Evolutionary conservation across 2,797 vertebrate species (phyloP).

Genomic region (Odontamblyopus lacepedii): DNA sequence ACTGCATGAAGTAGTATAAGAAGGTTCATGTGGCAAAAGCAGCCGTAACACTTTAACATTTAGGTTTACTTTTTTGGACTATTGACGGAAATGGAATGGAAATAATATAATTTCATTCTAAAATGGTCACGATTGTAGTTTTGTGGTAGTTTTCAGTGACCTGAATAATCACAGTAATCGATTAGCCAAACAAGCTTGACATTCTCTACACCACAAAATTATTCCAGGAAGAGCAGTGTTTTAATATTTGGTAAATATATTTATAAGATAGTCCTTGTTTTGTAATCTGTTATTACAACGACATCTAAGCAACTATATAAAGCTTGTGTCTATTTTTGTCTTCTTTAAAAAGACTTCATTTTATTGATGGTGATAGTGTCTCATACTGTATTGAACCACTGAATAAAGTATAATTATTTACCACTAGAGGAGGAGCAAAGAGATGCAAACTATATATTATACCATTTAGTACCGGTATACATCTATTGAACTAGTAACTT

Average conservation of each 20-base stretch:
- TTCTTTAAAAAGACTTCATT: neutral
- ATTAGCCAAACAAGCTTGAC: neutral
- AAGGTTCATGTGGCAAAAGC: too few relatives aligned
- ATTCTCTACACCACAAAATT: neutral
- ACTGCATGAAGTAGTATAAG: too few relatives aligned
- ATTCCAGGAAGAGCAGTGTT: constrained; percentile 17
- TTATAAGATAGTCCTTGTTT: constrained; percentile 19
- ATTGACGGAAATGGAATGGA: too few relatives aligned
- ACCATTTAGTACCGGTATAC: neutral
- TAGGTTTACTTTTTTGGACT: too few relatives aligned
- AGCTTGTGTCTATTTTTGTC: constrained; percentile 32
- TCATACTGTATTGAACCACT: constrained; percentile 24
- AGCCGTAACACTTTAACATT: too few relatives aligned
- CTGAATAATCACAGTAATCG: too few relatives aligned
- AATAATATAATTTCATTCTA: too few relatives aligned
- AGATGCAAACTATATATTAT: neutral
- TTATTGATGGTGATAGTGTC: constrained; percentile 5
- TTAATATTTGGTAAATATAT: constrained; percentile 22
- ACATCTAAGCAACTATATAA: constrained; percentile 32
- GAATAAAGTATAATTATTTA: neutral
- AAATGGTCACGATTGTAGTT: too few relatives aligned
- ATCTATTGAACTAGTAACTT: neutral
- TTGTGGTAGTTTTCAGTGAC: too few relatives aligned
- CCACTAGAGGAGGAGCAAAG: neutral
- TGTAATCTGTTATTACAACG: constrained; percentile 12